Percentiles rank a stretch among this genome's conserved stretches.
Evolutionary conservation across 2,888 invertebrate species (phyloP).

Genomic region (Ormyrus pomaceus): DNA sequence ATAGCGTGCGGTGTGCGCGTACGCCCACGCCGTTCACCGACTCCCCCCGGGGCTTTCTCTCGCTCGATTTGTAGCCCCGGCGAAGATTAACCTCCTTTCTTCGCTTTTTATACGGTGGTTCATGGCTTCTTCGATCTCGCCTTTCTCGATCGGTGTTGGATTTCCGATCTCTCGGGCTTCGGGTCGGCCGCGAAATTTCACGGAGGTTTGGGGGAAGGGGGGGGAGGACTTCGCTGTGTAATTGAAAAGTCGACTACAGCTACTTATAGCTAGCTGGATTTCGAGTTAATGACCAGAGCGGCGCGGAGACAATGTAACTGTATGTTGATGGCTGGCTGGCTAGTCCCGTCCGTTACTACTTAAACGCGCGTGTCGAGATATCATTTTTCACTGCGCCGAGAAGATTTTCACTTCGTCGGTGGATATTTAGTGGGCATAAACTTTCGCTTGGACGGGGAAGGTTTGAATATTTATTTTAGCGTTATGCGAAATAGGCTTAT

Average conservation of each 20-base stretch:
- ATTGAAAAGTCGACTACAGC: too few relatives aligned
- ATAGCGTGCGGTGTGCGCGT: conserved; percentile 59
- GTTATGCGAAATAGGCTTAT: too few relatives aligned
- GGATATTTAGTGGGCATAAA: neutral
- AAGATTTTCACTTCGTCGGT: neutral
- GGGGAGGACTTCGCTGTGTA: too few relatives aligned
- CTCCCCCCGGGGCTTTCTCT: neutral
- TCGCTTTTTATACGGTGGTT: neutral
- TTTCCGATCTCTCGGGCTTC: neutral
- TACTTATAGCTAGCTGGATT: too few relatives aligned
- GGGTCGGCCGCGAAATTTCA: neutral
- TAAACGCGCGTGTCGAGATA: neutral
- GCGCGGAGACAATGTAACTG: neutral
- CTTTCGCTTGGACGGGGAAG: too few relatives aligned
- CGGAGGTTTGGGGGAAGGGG: too few relatives aligned
- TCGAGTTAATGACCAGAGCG: too few relatives aligned
- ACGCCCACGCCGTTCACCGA: conserved; percentile 36
- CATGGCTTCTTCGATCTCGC: too few relatives aligned
- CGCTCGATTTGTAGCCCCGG: conserved; percentile 2
- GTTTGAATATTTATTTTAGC: too few relatives aligned
- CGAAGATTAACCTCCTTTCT: conserved; percentile 35
- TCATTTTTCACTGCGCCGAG: neutral
- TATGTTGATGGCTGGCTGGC: neutral
- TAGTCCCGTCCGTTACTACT: neutral
- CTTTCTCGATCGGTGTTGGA: neutral